A percentile compares a stretch with the other conserved stretches of the same genome.
phyloP scores from a whole-genome alignment of 2,797 vertebrate species.

The Sebastes iracundus region DNA sequence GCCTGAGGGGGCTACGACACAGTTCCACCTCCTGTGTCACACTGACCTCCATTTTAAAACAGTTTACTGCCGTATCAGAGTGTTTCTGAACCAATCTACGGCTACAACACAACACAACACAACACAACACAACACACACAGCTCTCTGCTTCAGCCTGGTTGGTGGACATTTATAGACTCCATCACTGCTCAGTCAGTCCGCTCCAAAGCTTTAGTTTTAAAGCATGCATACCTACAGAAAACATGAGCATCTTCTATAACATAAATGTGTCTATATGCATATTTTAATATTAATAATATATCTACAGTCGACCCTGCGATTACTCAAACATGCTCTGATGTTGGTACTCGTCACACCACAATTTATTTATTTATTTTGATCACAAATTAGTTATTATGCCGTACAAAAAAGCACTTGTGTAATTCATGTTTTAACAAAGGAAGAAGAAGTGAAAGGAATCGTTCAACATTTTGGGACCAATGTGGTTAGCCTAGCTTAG shows the following conservation, averaged over 20 bases:
- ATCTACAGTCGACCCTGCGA: background rate
- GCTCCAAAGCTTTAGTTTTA: background rate
- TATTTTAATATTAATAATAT: background rate
- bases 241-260: background rate
- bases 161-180: background rate
- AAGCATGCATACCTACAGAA: background rate
- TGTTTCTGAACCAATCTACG: background rate
- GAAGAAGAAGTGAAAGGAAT: background rate
- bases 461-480: too few species aligned
- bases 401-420: background rate
- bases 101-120: background rate
- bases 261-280: background rate
- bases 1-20: background rate
- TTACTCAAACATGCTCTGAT: background rate
- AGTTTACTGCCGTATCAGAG: background rate
- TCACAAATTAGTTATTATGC: background rate
- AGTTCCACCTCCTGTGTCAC: slow-evolving; percentile 31
- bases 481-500: background rate
- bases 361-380: background rate
- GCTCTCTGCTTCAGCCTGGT: background rate
- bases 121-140: too few species aligned
- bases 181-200: background rate
- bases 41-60: slow-evolving; percentile 50
- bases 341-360: background rate
- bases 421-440: background rate